Evolutionary conservation across 2,888 invertebrate genomes (phyloP), one percentile per base, ranked within the genome.

Genomic region (Heterodera filipjevi): DNA sequence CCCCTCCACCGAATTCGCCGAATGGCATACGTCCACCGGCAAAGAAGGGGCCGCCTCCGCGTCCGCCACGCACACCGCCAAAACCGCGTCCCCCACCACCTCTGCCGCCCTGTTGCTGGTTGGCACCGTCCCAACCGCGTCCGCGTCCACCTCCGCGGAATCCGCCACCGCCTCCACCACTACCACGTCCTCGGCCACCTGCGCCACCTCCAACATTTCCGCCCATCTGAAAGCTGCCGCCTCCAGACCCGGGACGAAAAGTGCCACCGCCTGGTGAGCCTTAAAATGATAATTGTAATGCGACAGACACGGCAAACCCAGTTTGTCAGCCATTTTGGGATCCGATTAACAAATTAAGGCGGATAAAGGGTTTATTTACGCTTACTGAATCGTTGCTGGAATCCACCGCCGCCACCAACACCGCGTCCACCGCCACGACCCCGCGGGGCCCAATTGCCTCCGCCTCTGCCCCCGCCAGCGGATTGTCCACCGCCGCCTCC

Each of bases 231-330:
- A 32, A 35, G 6, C 66, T 44, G 0, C 30, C 59, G 1, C n/a
- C n/a, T n/a, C 72, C 44, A 72, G 30, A 3, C 12, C 49, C 16
- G 30, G 74, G 74, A 74, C 74, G 74, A 53, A 74, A 74, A 68
- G 27, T 19, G 8, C 33, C 68, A 35, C 35, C 33, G 64, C 64
- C 64, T 27, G 35, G 30, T 12, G 68, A 68, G 27, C 27, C 59
- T 59, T 59, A 1, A n/a, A 22, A n/a, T n/a, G n/a, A n/a, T n/a
- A 59, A 59, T 53, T 53, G 59, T 59, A 27, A 8, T n/a, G n/a
- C n/a, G n/a, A n/a, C n/a, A n/a, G n/a, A n/a, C n/a, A n/a, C n/a
- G n/a, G n/a, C n/a, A n/a, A n/a, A n/a, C n/a, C n/a, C n/a, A n/a
- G n/a, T n/a, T n/a, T n/a, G n/a, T n/a, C n/a, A n/a, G n/a, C n/a